phyloP scores from a whole-genome alignment of 2,113 vertebrate genomes.

The Nothobranchius kuhntae region DNA sequence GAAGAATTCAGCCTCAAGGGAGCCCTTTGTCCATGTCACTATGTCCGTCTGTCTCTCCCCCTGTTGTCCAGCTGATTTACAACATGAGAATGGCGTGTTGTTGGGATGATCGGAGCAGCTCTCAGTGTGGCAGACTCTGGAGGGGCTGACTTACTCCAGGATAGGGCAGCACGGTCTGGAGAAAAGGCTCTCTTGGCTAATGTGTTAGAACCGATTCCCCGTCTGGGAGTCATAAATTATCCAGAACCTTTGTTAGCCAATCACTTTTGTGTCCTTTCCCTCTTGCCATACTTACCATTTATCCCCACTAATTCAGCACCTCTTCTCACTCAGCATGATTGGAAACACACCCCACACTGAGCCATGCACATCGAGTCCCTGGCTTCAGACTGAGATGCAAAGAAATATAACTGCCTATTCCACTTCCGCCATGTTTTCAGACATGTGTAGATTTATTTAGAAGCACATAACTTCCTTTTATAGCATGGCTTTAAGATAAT shows the following conservation, averaged over 20 bases:
- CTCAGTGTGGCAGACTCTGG: conserved; percentile 26
- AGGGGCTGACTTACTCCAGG: conserved; percentile 64
- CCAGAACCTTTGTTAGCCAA: conserved; percentile 55
- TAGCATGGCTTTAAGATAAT: conserved; percentile 5
- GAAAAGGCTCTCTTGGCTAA: conserved; percentile 21
- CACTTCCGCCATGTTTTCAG: background rate
- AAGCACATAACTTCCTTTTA: background rate
- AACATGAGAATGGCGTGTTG: conserved; percentile 31
- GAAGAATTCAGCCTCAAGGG: conserved; percentile 30
- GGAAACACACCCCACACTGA: conserved; percentile 15
- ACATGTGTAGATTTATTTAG: background rate
- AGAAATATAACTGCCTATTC: background rate
- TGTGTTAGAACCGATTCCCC: conserved; percentile 13
- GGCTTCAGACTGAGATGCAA: conserved; percentile 16
- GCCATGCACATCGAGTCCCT: conserved; percentile 21
- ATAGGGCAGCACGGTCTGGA: conserved; percentile 47
- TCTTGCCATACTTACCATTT: conserved; percentile 58
- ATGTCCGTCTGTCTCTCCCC: conserved; percentile 28
- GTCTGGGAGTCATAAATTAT: conserved; percentile 64
- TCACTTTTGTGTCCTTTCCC: conserved; percentile 34
- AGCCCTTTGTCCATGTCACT: conserved; percentile 47
- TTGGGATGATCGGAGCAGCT: conserved; percentile 3
- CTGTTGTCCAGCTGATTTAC: conserved; percentile 54
- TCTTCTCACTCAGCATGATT: conserved; percentile 63
- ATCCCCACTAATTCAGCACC: conserved; percentile 33